phyloP scores from a whole-genome alignment of 2,888 invertebrate genomes.

The Hoplodrina blanda region DNA sequence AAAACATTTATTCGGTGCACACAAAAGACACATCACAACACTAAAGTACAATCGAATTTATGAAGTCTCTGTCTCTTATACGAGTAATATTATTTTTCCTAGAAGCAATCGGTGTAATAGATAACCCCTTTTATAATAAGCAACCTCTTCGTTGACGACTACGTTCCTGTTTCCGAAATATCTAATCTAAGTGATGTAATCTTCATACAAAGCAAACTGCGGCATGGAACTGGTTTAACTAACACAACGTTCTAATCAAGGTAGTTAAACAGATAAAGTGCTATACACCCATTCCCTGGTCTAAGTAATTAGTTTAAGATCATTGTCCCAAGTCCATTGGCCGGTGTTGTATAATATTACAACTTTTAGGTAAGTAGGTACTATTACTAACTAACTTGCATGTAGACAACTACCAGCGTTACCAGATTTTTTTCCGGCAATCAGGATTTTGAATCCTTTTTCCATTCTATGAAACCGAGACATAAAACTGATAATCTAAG shows the following conservation, averaged over 20 bases:
- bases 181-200: slow-evolving; percentile 17
- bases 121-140: background rate
- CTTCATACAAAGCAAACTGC: slow-evolving; percentile 31
- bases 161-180: slow-evolving; percentile 5
- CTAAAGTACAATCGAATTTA: too few species aligned
- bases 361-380: background rate
- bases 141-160: background rate
- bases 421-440: too few species aligned
- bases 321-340: slow-evolving; percentile 5
- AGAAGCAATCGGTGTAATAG: background rate
- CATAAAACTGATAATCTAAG: too few species aligned
- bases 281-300: slow-evolving; percentile 5
- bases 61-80: too few species aligned
- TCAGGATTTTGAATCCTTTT: too few species aligned
- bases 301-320: slow-evolving; percentile 37
- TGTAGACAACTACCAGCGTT: background rate
- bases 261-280: slow-evolving; percentile 21
- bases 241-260: slow-evolving; percentile 30
- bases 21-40: too few species aligned
- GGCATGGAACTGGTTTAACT: background rate
- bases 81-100: background rate
- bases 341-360: background rate
- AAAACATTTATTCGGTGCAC: too few species aligned
- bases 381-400: background rate
- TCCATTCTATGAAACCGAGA: too few species aligned